phyloP scores from a whole-genome alignment of 2,797 vertebrate species.

The Chloroceryle amazona region DNA sequence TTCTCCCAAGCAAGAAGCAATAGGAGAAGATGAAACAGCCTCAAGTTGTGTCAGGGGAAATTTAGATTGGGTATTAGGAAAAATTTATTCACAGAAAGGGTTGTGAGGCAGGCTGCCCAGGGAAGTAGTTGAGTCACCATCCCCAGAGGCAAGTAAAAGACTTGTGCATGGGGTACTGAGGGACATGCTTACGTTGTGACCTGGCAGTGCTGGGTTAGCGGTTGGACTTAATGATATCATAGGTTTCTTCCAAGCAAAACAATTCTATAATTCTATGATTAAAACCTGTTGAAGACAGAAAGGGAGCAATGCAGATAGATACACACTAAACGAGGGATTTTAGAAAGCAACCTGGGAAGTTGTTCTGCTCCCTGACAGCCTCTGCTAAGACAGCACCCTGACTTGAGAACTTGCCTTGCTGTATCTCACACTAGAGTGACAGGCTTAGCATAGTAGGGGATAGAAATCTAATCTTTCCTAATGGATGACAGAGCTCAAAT shows the following conservation, averaged over 20 bases:
- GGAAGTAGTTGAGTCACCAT: no score
- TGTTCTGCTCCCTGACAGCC: background rate
- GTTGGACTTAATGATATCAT: background rate
- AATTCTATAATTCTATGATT: background rate
- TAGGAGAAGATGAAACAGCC: no score
- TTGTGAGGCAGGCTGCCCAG: no score
- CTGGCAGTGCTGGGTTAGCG: background rate
- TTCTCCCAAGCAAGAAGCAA: no score
- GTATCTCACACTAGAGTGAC: conserved; percentile 12
- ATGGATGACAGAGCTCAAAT: conserved; percentile 10
- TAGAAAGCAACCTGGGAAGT: background rate
- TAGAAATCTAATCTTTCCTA: conserved; percentile 37
- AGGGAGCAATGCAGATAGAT: background rate
- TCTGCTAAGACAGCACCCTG: background rate
- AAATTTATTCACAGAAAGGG: no score
- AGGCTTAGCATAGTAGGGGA: background rate
- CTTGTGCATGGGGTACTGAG: no score
- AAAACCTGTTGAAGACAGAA: background rate
- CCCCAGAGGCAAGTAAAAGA: no score
- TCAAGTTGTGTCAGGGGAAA: no score
- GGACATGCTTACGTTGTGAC: no score
- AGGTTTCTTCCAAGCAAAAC: background rate
- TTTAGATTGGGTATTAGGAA: no score
- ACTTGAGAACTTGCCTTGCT: background rate
- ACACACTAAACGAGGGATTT: background rate